Evolutionary conservation across 2,888 invertebrate genomes (phyloP), one percentile per base, ranked within the genome.

Genomic region (Dryocosmus kuriphilus): DNA sequence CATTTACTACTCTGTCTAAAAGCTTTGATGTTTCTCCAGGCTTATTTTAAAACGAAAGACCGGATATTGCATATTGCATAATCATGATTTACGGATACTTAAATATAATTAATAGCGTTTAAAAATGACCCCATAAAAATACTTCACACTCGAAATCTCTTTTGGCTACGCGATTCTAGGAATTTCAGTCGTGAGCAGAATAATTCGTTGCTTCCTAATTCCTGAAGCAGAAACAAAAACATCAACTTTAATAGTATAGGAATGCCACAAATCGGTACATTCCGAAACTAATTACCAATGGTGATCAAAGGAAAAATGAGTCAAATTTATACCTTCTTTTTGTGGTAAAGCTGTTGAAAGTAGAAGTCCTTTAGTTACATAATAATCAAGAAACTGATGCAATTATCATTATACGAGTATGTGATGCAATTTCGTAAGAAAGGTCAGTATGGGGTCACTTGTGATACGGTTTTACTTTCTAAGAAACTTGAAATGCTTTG

Each of bases 11-110:
- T n/a, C n/a, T 51, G 51, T 51, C 51, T 8, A 51, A 51, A 51
- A n/a, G n/a, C 51, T 51, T 51, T 51, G n/a, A n/a, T 51, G 51
- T 51, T 51, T 9, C n/a, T 51, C 51, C 51, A 51, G n/a, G 51
- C n/a, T 51, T 51, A 51, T 51, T 51, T n/a, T 51, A n/a, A 51
- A 51, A 9, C n/a, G 8, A n/a, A 51, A 22, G 6, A 16, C 51
- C 51, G 51, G 51, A 51, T 22, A n/a, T 51, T 51, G 51, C 51
- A 51, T 51, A 16, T 51, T 51, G 51, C n/a, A 51, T 51, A 51
- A 51, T 9, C 51, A 22, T 51, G 51, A n/a, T 51, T 51, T 51
- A 51, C n/a, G 51, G 7, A 1, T 22, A 51, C 51, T 22, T 51
- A 51, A 51, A 51, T 9, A 22, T 51, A 51, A 51, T n/a, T 51